Conservation (phyloP, 2,797 vertebrate genomes). For the Hipposideros larvatus region DNA sequence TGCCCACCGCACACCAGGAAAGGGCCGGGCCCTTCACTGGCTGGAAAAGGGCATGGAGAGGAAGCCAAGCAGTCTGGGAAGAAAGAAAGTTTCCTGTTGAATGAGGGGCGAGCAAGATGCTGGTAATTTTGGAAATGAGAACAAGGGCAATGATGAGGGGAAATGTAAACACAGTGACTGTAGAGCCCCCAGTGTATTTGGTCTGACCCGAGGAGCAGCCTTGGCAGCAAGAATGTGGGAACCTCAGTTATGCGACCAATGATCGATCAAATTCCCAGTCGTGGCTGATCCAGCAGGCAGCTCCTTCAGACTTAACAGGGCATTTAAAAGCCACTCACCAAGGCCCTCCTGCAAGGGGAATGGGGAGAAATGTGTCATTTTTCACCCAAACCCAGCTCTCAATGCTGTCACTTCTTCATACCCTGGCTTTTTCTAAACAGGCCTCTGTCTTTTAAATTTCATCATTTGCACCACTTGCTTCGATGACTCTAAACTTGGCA, state of each 20-base stretch:
- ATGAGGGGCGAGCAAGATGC: neutral
- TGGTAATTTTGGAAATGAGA: neutral
- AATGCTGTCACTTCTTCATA: slow-evolving; percentile 23
- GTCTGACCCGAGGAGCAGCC: neutral
- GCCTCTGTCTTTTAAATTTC: slow-evolving; percentile 70
- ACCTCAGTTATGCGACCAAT: neutral
- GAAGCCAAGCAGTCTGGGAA: neutral
- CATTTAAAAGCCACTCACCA: neutral
- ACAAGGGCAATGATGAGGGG: neutral
- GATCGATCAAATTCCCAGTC: neutral
- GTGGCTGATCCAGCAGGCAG: fast-evolving
- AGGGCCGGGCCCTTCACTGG: neutral
- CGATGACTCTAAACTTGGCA: slow-evolving; percentile 53
- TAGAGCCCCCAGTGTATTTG: neutral
- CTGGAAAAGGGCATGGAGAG: neutral
- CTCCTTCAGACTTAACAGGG: neutral
- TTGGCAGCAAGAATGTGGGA: neutral
- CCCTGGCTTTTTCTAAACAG: slow-evolving; percentile 39
- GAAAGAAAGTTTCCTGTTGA: neutral
- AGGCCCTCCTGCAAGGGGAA: neutral
- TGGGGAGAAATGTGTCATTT: neutral
- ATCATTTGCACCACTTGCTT: slow-evolving; percentile 66
- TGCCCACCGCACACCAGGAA: neutral
- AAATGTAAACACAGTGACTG: neutral
- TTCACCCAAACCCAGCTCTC: neutral